Conservation (phyloP, 2,113 vertebrate genomes). For the Sakesphorus luctuosus region DNA sequence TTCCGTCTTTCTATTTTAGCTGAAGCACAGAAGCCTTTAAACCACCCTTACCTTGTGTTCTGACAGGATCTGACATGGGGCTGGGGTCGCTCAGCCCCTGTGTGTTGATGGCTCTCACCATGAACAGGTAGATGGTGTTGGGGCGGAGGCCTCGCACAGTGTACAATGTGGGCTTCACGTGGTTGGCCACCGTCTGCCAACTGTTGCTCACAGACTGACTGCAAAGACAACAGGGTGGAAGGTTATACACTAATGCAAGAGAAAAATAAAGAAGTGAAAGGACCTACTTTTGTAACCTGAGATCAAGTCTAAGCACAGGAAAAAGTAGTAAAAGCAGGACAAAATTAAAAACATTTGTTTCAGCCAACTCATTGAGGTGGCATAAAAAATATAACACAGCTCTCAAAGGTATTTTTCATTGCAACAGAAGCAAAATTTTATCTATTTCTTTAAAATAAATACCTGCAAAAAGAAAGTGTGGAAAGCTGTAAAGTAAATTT, state of each 20-base stretch:
- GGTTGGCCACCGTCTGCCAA: conserved; percentile 97
- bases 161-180: conserved; percentile 89
- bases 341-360: conserved; percentile 38
- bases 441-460: conserved; percentile 51
- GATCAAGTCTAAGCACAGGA: not conserved
- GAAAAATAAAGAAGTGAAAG: not conserved
- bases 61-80: conserved; percentile 94
- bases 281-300: not conserved
- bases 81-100: conserved; percentile 98
- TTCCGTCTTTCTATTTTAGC: not conserved
- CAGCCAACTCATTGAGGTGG: not conserved
- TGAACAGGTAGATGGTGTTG: conserved; percentile 98
- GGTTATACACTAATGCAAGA: not conserved
- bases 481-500: conserved; percentile 53
- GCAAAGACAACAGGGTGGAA: conserved; percentile 49
- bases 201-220: conserved; percentile 99
- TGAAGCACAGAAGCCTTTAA: fast-evolving
- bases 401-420: conserved; percentile 50
- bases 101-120: conserved; percentile 93
- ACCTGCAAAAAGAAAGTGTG: conserved; percentile 51
- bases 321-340: not conserved
- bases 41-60: conserved; percentile 90
- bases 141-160: conserved; percentile 91
- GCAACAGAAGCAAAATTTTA: conserved; percentile 39
- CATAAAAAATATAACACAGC: not conserved